phyloP scores from a whole-genome alignment of 2,888 invertebrate genomes.

The Orchestes rusci region DNA sequence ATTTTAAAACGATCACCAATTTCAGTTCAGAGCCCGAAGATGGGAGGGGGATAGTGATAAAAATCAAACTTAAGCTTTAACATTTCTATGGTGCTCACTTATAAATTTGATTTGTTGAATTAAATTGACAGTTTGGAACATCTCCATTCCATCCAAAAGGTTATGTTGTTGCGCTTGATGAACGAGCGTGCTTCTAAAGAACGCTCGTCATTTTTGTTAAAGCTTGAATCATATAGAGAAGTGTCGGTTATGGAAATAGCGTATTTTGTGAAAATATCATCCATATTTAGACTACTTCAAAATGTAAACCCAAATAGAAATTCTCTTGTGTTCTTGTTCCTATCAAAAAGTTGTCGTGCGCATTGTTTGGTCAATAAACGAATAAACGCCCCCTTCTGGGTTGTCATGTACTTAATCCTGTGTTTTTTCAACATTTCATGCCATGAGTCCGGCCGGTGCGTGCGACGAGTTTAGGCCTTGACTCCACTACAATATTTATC shows the following conservation, averaged over 20 bases:
- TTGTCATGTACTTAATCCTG: slow-evolving; percentile 1
- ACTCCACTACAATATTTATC: slow-evolving; percentile 16
- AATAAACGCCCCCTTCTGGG: background rate
- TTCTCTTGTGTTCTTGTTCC: slow-evolving; percentile 18
- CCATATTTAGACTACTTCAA: too few species aligned
- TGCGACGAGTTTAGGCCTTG: slow-evolving; percentile 13
- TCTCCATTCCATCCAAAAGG: too few species aligned
- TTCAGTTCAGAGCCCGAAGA: background rate
- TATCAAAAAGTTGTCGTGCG: slow-evolving; percentile 9
- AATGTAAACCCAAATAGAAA: too few species aligned
- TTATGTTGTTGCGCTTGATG: too few species aligned
- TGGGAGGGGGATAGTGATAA: slow-evolving; percentile 11
- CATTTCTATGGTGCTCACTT: slow-evolving; percentile 14
- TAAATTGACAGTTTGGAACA: slow-evolving; percentile 1
- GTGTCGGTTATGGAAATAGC: background rate
- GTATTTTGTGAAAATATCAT: slow-evolving; percentile 1
- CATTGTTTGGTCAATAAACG: slow-evolving; percentile 3
- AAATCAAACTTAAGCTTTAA: slow-evolving; percentile 17
- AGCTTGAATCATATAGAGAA: too few species aligned
- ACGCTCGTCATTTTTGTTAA: too few species aligned
- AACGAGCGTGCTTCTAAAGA: too few species aligned
- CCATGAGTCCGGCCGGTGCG: background rate
- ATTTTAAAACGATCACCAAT: slow-evolving; percentile 13
- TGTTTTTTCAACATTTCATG: background rate
- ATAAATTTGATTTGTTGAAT: slow-evolving; percentile 20